phyloP scores from a whole-genome alignment of 2,797 vertebrate species.

The Acanthis flammea region DNA sequence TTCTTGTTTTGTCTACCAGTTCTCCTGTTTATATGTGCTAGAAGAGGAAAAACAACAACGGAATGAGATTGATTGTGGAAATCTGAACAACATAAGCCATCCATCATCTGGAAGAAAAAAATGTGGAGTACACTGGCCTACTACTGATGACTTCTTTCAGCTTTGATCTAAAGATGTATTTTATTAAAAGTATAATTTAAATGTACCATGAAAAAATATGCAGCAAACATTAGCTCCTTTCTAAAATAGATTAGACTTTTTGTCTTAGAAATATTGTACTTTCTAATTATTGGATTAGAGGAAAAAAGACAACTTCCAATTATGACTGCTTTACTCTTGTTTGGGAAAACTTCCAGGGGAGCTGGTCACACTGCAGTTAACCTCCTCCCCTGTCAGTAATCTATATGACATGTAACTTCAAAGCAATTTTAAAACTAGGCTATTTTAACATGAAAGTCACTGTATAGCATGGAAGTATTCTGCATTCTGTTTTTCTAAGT shows the following conservation, averaged over 20 bases:
- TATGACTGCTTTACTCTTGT: slow-evolving; percentile 68
- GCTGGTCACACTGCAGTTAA: slow-evolving; percentile 35
- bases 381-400: slow-evolving; percentile 15
- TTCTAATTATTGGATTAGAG: slow-evolving; percentile 71
- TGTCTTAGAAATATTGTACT: slow-evolving; percentile 75
- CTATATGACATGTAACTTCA: slow-evolving; percentile 34
- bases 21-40: slow-evolving; percentile 70
- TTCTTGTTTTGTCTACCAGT: slow-evolving; percentile 75
- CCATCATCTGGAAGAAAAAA: slow-evolving; percentile 65
- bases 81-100: slow-evolving; percentile 62
- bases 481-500: slow-evolving; percentile 45
- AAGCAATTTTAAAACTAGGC: slow-evolving; percentile 40
- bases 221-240: slow-evolving; percentile 78
- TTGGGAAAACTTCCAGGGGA: slow-evolving; percentile 56
- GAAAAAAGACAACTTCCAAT: slow-evolving; percentile 31
- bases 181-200: slow-evolving; percentile 86
- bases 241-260: slow-evolving; percentile 77
- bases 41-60: slow-evolving; percentile 68
- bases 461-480: slow-evolving; percentile 57
- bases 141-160: slow-evolving; percentile 84
- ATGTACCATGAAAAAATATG: slow-evolving; percentile 78
- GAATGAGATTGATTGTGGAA: slow-evolving; percentile 68
- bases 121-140: slow-evolving; percentile 78
- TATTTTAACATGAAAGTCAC: slow-evolving; percentile 58
- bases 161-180: slow-evolving; percentile 84